Evolutionary conservation across 2,888 invertebrate species (phyloP), one percentile per base, ranked within the genome.

Genomic region (Philopedon plagiatum): DNA sequence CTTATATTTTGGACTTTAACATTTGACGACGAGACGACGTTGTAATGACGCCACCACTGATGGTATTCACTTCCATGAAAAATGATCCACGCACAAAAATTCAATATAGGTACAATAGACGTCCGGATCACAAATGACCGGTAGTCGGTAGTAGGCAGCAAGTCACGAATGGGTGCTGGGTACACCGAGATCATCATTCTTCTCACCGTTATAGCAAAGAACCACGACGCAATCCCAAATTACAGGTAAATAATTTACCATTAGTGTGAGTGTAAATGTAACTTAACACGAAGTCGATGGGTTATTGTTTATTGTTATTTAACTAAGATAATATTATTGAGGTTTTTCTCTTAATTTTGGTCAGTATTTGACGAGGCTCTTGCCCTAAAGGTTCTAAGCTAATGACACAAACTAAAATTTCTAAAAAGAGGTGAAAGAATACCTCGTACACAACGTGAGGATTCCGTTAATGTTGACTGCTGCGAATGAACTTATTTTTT

Each of bases 111-210:
- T n/a, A 51, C 49, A 60, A 60, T 60, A 41, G 21, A 60, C 5
- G 49, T 29, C 51, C 51, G 51, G 63, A 51, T 51, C 34, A n/a
- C 13, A 63, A 37, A 63, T 49, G n/a, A 63, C 61, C 49, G 63
- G 63, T 51, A 63, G 63, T 63, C 49, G 63, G 63, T 51, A 63
- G 63, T 63, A 51, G 63, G 37, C 23, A 34, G n/a, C 32, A 63
- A 63, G 49, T 23, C 21, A 63, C 49, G 63, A 39, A 63, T 63
- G 63, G 34, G 21, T 49, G 39, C 23, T 46, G 49, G 26, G 32
- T 51, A 54, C 11, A 49, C 18, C 62, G n/a, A 32, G 39, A 57
- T 57, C 37, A 37, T 57, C 21, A 57, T 57, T 60, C 60, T 60
- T 60, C 60, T 44, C 44, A 39, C 60, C 60, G 60, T 60, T 44